These are phyloP conservation scores for Bufotes viridis DNA, from an alignment of 2,797 vertebrate species.

Conservation along the genomic window DNA sequence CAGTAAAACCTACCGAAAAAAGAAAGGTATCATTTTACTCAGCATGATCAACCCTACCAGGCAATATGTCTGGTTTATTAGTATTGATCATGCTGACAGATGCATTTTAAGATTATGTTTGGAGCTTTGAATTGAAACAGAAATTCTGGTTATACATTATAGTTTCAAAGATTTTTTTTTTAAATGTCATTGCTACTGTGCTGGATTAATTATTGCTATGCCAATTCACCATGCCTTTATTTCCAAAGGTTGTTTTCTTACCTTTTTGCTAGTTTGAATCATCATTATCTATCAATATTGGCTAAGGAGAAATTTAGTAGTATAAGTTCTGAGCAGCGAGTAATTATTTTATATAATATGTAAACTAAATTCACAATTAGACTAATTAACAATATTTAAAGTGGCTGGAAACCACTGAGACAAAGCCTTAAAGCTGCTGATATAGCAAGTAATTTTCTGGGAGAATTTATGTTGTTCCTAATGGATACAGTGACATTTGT, in stretches of 20 bases:
- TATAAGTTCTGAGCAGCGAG: neutral
- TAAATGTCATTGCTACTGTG: neutral
- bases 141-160: neutral
- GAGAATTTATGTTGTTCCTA: conserved; percentile 15
- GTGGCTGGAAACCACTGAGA: neutral
- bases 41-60: too few relatives aligned
- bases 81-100: too few relatives aligned
- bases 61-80: too few relatives aligned
- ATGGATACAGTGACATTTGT: conserved; percentile 11
- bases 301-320: neutral
- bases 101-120: neutral
- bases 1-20: too few relatives aligned
- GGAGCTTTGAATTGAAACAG: neutral
- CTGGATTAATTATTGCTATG: neutral
- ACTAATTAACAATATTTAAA: conserved; percentile 17
- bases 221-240: neutral
- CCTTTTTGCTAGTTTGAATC: neutral
- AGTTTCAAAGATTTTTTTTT: neutral
- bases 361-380: conserved; percentile 10
- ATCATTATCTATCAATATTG: neutral
- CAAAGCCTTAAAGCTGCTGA: conserved; percentile 15
- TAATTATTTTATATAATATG: neutral
- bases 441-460: conserved; percentile 9
- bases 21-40: too few relatives aligned
- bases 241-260: neutral